A percentile compares a stretch with the other conserved stretches of the same genome.
These are phyloP conservation scores for Conopomorpha cramerella DNA, from an alignment of 1,140 invertebrate genomes.

Conservation along the genomic window DNA sequence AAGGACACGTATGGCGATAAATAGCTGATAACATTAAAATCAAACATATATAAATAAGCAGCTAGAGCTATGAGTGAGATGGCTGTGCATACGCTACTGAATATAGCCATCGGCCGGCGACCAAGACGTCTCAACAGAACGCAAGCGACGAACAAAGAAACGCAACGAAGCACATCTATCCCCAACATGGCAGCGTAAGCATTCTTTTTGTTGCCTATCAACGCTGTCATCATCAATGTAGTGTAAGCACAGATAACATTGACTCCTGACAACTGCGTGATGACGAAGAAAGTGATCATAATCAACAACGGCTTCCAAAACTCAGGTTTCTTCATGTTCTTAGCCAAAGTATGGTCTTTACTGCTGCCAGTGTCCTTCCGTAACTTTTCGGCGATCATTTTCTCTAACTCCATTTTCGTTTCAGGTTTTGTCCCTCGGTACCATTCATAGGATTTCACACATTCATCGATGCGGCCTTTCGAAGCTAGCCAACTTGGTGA, in stretches of 20 bases:
- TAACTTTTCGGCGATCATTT: constrained; percentile 44
- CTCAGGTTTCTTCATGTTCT: constrained; percentile 47
- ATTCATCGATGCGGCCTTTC: constrained; percentile 56
- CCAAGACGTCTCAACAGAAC: constrained; percentile 62
- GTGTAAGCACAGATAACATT: constrained; percentile 77
- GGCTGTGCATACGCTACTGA: constrained; percentile 62
- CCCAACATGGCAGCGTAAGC: constrained; percentile 66
- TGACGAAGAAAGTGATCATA: constrained; percentile 63
- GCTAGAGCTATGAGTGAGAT: constrained; percentile 56
- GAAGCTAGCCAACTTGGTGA: constrained; percentile 72
- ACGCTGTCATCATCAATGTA: constrained; percentile 64
- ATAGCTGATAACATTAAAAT: constrained; percentile 20
- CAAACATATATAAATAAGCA: constrained; percentile 40
- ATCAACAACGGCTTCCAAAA: constrained; percentile 66
- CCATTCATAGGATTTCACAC: constrained; percentile 57
- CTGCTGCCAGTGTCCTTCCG: constrained; percentile 24
- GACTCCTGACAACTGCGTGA: constrained; percentile 66
- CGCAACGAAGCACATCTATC: constrained; percentile 69
- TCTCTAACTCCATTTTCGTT: constrained; percentile 54
- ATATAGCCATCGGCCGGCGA: constrained; percentile 61
- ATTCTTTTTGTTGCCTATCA: constrained; percentile 43
- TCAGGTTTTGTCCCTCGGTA: constrained; percentile 49
- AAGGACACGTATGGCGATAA: constrained; percentile 33
- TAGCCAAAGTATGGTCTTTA: constrained; percentile 26
- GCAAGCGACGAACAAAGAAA: constrained; percentile 63